Evolutionary conservation across 2,797 vertebrate species (phyloP).

Genomic region (Myotis vivesi): DNA sequence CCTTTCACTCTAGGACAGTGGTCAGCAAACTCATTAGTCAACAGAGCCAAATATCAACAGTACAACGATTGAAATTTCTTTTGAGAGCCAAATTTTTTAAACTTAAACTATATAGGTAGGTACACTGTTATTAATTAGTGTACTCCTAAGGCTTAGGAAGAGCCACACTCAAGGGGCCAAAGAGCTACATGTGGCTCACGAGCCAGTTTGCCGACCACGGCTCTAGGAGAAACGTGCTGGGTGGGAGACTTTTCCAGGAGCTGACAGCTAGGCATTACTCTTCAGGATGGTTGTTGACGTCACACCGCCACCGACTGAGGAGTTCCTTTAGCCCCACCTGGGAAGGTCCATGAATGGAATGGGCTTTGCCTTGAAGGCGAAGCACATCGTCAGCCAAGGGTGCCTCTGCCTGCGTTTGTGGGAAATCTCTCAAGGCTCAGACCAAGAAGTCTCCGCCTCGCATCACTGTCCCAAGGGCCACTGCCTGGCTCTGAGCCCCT

Average conservation of each 20-base stretch:
- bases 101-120: no score
- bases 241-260: background rate
- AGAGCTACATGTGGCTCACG: no score
- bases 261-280: background rate
- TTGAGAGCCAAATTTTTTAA: no score
- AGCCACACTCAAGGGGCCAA: no score
- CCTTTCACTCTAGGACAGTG: no score
- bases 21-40: no score
- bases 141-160: no score
- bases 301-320: background rate
- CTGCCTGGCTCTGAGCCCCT: background rate
- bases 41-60: no score
- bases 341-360: background rate
- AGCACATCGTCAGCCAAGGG: background rate
- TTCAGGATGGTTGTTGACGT: background rate
- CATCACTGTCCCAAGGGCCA: background rate
- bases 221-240: background rate
- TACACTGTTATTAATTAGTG: no score
- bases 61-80: no score
- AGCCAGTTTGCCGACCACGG: background rate
- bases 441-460: background rate
- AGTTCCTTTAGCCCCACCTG: background rate
- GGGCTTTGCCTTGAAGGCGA: background rate
- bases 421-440: background rate
- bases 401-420: fast-evolving